Evolutionary conservation across 2,113 vertebrate genomes (phyloP).

Genomic region (Desmodus rotundus): DNA sequence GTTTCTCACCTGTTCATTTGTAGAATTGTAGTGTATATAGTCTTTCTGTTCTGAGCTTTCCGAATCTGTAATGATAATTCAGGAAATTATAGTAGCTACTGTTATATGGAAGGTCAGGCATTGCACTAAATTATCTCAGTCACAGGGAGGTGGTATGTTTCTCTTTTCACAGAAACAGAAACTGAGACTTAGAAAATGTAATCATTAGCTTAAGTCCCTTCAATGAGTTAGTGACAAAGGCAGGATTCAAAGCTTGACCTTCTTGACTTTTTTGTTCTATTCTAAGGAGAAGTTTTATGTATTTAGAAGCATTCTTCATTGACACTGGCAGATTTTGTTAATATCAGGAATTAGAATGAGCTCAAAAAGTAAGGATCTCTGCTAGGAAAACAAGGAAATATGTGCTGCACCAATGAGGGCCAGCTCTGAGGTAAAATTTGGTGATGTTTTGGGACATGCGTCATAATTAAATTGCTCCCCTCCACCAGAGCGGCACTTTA

Average conservation of each 20-base stretch:
- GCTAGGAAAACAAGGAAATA: background rate
- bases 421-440: background rate
- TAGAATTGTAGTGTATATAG: background rate
- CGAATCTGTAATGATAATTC: background rate
- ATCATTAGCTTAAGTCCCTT: background rate
- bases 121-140: background rate
- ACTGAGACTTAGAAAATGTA: background rate
- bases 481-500: background rate
- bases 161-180: background rate
- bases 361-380: background rate
- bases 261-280: background rate
- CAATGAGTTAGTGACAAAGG: background rate
- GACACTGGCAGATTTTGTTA: background rate
- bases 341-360: background rate
- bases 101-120: background rate
- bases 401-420: background rate
- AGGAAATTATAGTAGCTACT: background rate
- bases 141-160: background rate
- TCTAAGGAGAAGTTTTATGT: background rate
- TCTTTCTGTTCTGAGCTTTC: background rate
- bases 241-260: background rate
- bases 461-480: background rate
- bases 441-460: background rate
- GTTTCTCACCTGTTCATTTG: background rate
- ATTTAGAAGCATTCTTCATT: background rate